Evolutionary conservation across 2,797 vertebrate genomes (phyloP).

Genomic region (Chelon labrosus): DNA sequence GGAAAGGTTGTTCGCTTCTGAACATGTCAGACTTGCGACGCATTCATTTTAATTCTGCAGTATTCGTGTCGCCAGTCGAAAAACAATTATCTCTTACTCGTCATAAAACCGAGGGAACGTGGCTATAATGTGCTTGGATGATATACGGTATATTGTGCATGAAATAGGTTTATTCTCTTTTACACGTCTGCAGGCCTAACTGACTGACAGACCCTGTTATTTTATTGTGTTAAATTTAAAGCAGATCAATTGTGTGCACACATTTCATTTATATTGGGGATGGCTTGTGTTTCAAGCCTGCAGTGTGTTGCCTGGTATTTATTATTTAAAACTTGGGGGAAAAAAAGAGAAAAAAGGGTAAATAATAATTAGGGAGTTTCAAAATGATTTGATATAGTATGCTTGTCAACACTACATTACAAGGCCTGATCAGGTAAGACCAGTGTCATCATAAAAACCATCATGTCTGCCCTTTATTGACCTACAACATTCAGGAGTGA

Average conservation of each 20-base stretch:
- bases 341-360: background rate
- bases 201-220: background rate
- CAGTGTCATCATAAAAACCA: slow-evolving; percentile 5
- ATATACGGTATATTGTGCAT: background rate
- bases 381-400: background rate
- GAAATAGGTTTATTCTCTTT: slow-evolving; percentile 1
- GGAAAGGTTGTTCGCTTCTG: background rate
- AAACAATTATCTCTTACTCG: background rate
- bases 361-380: background rate
- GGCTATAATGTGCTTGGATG: background rate
- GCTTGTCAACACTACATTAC: background rate
- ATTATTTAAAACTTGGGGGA: background rate
- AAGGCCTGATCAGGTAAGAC: background rate
- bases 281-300: background rate
- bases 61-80: slow-evolving; percentile 1
- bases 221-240: slow-evolving; percentile 5
- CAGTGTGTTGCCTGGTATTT: background rate
- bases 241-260: background rate
- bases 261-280: background rate
- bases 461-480: slow-evolving; percentile 27
- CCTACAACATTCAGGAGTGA: slow-evolving; percentile 23
- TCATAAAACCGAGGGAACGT: slow-evolving; percentile 11
- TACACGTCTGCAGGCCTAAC: background rate
- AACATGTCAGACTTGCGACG: slow-evolving; percentile 10
- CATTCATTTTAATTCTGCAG: slow-evolving; percentile 17